Conservation (phyloP, 2,888 invertebrate genomes). For the Epirrita christyi region DNA sequence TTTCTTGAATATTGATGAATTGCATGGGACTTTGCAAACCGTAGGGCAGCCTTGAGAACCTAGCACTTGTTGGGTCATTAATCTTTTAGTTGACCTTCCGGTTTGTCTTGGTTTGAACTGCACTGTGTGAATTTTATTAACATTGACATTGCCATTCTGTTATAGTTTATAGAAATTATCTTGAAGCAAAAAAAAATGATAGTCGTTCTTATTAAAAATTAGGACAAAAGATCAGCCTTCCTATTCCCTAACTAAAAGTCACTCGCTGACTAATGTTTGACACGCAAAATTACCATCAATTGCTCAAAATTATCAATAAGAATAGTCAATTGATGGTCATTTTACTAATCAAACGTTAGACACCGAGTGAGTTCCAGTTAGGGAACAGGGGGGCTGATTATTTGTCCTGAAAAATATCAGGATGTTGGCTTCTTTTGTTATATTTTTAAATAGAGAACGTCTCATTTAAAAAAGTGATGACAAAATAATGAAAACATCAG, state of each 20-base stretch:
- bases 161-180: background rate
- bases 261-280: too few species aligned
- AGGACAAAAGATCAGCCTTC: too few species aligned
- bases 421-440: background rate
- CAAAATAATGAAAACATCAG: constrained; percentile 36
- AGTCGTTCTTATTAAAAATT: too few species aligned
- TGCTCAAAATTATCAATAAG: too few species aligned
- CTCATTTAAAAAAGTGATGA: constrained; percentile 35
- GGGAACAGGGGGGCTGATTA: too few species aligned
- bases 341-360: too few species aligned
- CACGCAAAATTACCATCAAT: too few species aligned
- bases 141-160: constrained; percentile 3
- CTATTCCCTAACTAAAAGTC: too few species aligned
- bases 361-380: too few species aligned
- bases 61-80: constrained; percentile 69
- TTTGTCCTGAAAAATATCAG: too few species aligned
- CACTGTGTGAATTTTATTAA: constrained; percentile 26
- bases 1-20: constrained; percentile 81
- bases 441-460: constrained; percentile 9
- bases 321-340: too few species aligned
- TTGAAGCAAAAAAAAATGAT: too few species aligned
- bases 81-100: constrained; percentile 70
- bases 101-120: constrained; percentile 46
- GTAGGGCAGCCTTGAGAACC: constrained; percentile 66
- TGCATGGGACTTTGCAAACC: constrained; percentile 38